Conservation (phyloP, 1,140 invertebrate species). For the Zaprionus ghesquierei region DNA sequence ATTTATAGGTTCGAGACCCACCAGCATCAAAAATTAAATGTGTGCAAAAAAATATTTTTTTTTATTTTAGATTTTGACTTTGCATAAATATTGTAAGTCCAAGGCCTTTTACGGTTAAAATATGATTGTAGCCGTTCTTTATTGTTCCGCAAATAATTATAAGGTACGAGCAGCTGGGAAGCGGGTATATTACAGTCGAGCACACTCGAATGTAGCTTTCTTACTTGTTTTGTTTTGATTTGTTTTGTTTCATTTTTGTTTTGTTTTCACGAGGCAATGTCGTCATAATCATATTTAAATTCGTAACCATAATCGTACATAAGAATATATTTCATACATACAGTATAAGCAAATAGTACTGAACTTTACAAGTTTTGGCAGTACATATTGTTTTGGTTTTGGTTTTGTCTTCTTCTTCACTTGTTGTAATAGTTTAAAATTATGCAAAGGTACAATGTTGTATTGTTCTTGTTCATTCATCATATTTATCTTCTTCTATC, state of each 20-base stretch:
- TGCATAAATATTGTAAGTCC: no score
- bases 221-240: constrained; percentile 36
- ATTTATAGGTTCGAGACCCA: no score
- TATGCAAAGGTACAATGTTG: constrained; percentile 76
- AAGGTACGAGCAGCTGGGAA: no score
- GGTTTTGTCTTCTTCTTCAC: constrained; percentile 20
- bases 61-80: no score
- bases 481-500: constrained; percentile 2
- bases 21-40: no score
- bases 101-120: no score
- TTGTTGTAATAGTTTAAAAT: constrained; percentile 59
- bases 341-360: constrained; percentile 67
- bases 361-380: constrained; percentile 82
- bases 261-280: constrained; percentile 62
- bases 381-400: constrained; percentile 52
- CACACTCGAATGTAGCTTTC: no score
- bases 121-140: no score
- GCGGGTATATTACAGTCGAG: no score
- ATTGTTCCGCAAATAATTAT: no score
- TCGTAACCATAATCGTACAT: constrained; percentile 21
- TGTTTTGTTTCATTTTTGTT: constrained; percentile 55
- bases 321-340: constrained; percentile 23
- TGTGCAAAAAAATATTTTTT: no score
- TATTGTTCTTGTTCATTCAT: constrained; percentile 47
- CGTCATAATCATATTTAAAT: constrained; percentile 26